phyloP scores from a whole-genome alignment of 2,797 vertebrate genomes.

The Spinus olivaceus region DNA sequence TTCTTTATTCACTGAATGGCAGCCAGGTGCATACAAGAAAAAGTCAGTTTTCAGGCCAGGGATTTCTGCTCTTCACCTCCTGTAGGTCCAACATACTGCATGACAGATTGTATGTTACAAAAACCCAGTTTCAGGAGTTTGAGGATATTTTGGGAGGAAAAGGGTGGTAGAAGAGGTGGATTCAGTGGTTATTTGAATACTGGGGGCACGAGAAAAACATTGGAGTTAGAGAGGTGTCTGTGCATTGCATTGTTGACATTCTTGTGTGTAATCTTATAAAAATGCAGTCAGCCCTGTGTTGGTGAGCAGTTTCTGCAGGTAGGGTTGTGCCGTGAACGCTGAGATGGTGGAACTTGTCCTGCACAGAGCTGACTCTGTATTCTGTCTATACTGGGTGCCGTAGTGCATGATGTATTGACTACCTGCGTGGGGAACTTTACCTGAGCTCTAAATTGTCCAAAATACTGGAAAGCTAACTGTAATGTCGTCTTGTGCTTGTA shows the following conservation, averaged over 20 bases:
- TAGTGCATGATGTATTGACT: not conserved
- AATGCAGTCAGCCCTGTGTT: not conserved
- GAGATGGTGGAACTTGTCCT: not conserved
- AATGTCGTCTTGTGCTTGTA: not conserved
- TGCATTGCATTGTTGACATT: not conserved
- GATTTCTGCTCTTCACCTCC: not conserved
- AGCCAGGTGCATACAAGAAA: not conserved
- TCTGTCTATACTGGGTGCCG: not conserved
- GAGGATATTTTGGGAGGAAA: not conserved
- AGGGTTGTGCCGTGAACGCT: rapidly evolving
- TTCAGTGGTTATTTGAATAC: not conserved
- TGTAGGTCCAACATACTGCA: not conserved
- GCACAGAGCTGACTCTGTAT: not conserved
- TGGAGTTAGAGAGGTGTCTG: not conserved
- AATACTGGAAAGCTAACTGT: not conserved
- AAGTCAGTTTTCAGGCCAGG: not conserved
- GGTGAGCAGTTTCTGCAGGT: rapidly evolving
- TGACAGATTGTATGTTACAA: not conserved
- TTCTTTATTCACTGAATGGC: not conserved
- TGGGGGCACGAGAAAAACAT: not conserved
- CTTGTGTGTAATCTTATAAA: not conserved
- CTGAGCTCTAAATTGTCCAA: not conserved
- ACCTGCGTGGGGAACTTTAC: not conserved
- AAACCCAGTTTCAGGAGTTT: not conserved
- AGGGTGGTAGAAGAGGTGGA: not conserved